phyloP scores from a whole-genome alignment of 2,888 invertebrate species.

The Petrolisthes manimaculis region DNA sequence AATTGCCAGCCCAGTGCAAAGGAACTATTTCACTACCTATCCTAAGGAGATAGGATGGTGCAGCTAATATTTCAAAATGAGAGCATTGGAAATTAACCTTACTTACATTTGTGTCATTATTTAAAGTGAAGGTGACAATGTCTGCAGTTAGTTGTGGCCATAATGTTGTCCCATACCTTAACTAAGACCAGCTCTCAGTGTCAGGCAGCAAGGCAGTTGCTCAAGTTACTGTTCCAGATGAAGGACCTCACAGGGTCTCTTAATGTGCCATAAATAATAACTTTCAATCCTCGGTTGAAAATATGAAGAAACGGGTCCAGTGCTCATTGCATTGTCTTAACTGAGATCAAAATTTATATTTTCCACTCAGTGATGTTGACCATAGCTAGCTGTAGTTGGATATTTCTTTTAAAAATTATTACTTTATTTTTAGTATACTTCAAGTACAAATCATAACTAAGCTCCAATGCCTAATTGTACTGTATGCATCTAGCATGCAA shows the following conservation, averaged over 20 bases:
- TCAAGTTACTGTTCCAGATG: conserved; percentile 47
- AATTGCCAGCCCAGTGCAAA: no score
- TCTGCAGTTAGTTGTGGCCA: no score
- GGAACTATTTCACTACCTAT: no score
- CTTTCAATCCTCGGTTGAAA: conserved; percentile 55
- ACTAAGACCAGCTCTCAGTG: background rate
- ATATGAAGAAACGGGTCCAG: conserved; percentile 57
- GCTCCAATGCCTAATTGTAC: background rate
- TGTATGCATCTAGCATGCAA: background rate
- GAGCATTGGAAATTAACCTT: no score
- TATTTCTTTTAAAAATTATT: background rate
- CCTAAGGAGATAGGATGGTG: no score
- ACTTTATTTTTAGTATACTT: background rate
- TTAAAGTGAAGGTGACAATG: no score
- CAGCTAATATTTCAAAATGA: no score
- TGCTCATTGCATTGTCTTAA: conserved; percentile 50
- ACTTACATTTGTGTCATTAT: no score
- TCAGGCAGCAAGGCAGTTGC: conserved; percentile 46
- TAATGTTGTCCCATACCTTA: no score
- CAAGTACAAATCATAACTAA: background rate
- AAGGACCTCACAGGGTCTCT: conserved; percentile 46
- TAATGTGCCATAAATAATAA: conserved; percentile 58
- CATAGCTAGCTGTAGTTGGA: background rate
- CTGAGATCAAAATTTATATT: conserved; percentile 40
- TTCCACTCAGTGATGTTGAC: conserved; percentile 41